Evolutionary conservation across 2,888 invertebrate genomes (phyloP), one percentile per base, ranked within the genome.

Genomic region (Meganola albula): DNA sequence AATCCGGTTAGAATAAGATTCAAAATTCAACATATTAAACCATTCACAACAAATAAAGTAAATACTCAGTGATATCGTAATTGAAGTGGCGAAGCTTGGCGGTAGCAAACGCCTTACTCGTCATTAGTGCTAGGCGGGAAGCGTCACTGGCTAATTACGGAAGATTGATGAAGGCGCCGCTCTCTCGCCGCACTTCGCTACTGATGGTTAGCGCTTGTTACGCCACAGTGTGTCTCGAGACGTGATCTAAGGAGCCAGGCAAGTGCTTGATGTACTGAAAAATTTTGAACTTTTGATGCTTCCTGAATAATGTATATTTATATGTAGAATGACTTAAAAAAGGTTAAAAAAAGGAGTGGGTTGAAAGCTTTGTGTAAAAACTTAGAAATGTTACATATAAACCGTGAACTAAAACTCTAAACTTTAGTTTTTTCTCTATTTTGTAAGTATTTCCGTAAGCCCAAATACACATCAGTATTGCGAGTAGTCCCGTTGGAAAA

Each of bases 101-200:
- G 50, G 47, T 49, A 48, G 52, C 44, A 40, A 52, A 57, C 58
- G 62, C 63, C 63, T 55, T 55, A 46, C 53, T 58, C 57, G 68
- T 72, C 76, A 74, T 77, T 75, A 76, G 69, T 58, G 63, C 53
- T 62, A 60, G 64, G 58, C 55, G 61, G 59, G 63, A 60, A 56
- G 61, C 72, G 69, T 72, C 76, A 65, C 68, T 63, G 48, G 69
- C 72, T 79, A 75, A 79, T 79, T 78, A 77, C 67, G 48, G 46
- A 73, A 79, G 77, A 79, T 78, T 77, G 79, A 79, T 79, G 78
- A 63, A 62, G 66, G 63, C 59, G 34, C 48, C 52, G 48, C 48
- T 54, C 59, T 52, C 48, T 51, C 4, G 4, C 6, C 16, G 16
- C 20, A 20, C 58, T 58, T 66, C 63, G 68, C 67, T 58, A 51